Percentiles rank a stretch among this genome's conserved stretches.
Evolutionary conservation across 2,888 invertebrate genomes (phyloP).

Genomic region (Luperina testacea): DNA sequence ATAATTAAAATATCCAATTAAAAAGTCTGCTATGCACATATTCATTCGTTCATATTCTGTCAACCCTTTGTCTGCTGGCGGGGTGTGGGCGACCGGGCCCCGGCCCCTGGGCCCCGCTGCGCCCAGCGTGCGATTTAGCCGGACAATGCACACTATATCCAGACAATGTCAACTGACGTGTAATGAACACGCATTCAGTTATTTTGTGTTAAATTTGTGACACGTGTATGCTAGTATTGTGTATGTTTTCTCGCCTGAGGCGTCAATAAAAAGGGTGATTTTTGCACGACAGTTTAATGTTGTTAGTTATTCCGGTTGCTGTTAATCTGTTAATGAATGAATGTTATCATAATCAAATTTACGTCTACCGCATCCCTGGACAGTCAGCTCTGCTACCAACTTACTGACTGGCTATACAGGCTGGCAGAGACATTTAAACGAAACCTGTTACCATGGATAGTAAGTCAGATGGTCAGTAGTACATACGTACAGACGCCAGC

Average conservation of each 20-base stretch:
- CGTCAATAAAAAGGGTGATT: conserved; percentile 66
- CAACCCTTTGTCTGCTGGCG: conserved; percentile 66
- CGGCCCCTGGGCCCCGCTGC: conserved; percentile 64
- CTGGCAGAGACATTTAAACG: no score
- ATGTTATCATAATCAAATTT: not conserved
- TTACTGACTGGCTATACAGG: no score
- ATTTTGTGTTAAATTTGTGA: conserved; percentile 74
- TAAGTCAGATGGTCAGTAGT: no score
- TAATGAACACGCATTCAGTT: conserved; percentile 79
- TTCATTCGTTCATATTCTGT: conserved; percentile 53
- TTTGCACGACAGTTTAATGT: conserved; percentile 35
- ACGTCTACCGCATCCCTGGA: no score
- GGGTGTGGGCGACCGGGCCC: conserved; percentile 72
- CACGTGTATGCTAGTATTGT: conserved; percentile 71
- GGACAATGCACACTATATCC: conserved; percentile 55
- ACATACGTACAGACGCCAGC: no score
- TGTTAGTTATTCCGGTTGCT: not conserved
- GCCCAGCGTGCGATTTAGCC: conserved; percentile 76
- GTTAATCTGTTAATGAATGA: not conserved
- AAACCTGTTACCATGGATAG: no score
- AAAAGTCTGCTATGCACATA: conserved; percentile 61
- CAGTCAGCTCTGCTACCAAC: no score
- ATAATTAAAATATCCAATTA: conserved; percentile 69
- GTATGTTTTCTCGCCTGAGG: conserved; percentile 76
- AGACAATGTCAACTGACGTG: conserved; percentile 67